Conservation (phyloP, 1,140 invertebrate species). For the Apis laboriosa region DNA sequence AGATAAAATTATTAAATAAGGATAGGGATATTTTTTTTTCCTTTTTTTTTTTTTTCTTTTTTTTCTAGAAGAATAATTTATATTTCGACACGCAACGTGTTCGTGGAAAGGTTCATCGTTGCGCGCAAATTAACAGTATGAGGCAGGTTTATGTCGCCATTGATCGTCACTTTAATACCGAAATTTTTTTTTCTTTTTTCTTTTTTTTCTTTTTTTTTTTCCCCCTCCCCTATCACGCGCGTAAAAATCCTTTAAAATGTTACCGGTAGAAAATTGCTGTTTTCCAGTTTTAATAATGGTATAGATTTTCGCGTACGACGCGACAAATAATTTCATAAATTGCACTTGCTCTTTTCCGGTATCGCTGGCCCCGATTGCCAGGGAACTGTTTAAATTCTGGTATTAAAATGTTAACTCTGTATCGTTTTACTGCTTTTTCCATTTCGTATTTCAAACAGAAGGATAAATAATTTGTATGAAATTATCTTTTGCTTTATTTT, state of each 20-base stretch:
- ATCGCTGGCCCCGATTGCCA: neutral
- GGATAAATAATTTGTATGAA: neutral
- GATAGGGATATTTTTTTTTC: neutral
- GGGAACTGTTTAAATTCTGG: slow-evolving; percentile 11
- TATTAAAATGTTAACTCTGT: neutral
- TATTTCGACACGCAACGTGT: neutral
- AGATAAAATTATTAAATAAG: neutral
- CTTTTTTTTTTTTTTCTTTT: neutral
- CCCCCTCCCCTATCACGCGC: neutral
- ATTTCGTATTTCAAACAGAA: neutral
- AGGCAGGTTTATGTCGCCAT: slow-evolving; percentile 3
- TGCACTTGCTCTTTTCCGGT: neutral
- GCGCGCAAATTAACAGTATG: neutral
- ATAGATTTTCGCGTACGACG: neutral
- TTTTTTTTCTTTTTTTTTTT: neutral
- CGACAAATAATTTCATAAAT: slow-evolving; percentile 22
- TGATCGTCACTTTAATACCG: slow-evolving; percentile 19
- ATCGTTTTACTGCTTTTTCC: neutral
- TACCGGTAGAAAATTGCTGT: slow-evolving; percentile 17
- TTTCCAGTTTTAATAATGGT: slow-evolving; percentile 25
- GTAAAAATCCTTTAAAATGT: slow-evolving; percentile 27
- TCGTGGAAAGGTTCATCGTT: neutral
- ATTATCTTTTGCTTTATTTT: neutral
- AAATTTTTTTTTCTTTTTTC: neutral
- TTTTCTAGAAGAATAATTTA: neutral